Evolutionary conservation across 1,140 invertebrate genomes (phyloP).

Genomic region (Drosophila mauritiana): DNA sequence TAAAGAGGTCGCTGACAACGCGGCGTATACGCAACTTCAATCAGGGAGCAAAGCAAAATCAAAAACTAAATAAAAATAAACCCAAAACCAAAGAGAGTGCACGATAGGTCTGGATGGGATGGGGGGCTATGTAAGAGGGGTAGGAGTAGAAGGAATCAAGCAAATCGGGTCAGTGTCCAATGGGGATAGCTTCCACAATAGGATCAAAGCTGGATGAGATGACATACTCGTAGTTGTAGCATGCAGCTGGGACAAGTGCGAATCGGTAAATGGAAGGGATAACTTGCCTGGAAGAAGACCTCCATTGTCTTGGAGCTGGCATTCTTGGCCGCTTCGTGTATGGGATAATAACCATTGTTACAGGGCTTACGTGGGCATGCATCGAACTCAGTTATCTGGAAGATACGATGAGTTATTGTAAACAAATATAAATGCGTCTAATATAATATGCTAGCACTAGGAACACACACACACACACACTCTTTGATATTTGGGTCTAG

Average conservation of each 20-base stretch:
- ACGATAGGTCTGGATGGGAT: conserved; percentile 28
- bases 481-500: not conserved
- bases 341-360: conserved; percentile 94
- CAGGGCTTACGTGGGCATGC: conserved; percentile 90
- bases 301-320: conserved; percentile 93
- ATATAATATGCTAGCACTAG: conserved; percentile 1
- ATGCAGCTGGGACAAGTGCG: conserved; percentile 11
- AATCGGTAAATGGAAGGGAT: not conserved
- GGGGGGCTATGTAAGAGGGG: not conserved
- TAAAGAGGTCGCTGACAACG: conserved; percentile 42
- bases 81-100: conserved; percentile 25
- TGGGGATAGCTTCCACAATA: conserved; percentile 34
- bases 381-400: conserved; percentile 90
- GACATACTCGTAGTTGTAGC: conserved; percentile 31
- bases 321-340: conserved; percentile 94
- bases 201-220: conserved; percentile 36
- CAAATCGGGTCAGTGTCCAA: conserved; percentile 18
- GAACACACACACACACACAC: conserved; percentile 18
- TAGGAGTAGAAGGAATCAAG: conserved; percentile 17
- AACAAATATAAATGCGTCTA: conserved; percentile 23
- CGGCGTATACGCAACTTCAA: conserved; percentile 42
- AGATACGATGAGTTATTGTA: conserved; percentile 62
- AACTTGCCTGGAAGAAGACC: conserved; percentile 87
- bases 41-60: conserved; percentile 17
- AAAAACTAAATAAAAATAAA: conserved; percentile 14